Evolutionary conservation across 2,888 invertebrate genomes (phyloP).

Genomic region (Pandemis heparana): DNA sequence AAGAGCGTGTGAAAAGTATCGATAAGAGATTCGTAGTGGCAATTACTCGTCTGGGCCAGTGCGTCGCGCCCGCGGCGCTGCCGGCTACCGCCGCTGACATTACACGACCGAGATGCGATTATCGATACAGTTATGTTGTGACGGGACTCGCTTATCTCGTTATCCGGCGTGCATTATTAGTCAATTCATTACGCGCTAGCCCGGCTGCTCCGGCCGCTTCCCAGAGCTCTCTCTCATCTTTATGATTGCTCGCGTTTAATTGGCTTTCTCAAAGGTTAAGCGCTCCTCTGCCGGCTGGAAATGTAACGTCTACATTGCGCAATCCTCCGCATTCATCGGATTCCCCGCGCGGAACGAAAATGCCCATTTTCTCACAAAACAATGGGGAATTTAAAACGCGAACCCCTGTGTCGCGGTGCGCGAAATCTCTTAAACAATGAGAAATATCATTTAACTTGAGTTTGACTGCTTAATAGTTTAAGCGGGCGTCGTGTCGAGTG

Average conservation of each 20-base stretch:
- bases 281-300: slow-evolving; percentile 52
- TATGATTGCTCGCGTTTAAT: slow-evolving; percentile 63
- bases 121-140: slow-evolving; percentile 80
- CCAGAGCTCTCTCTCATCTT: slow-evolving; percentile 58
- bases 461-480: slow-evolving; percentile 48
- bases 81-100: slow-evolving; percentile 71
- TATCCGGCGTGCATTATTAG: slow-evolving; percentile 68
- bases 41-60: slow-evolving; percentile 66
- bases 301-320: slow-evolving; percentile 60
- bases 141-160: slow-evolving; percentile 70
- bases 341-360: slow-evolving; percentile 62
- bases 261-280: slow-evolving; percentile 67
- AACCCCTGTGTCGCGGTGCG: slow-evolving; percentile 51
- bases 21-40: slow-evolving; percentile 73
- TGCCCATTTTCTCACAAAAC: slow-evolving; percentile 63
- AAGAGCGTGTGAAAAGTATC: slow-evolving; percentile 75
- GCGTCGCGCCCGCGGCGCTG: slow-evolving; percentile 55
- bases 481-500: slow-evolving; percentile 47
- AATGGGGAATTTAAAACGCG: slow-evolving; percentile 62
- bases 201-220: slow-evolving; percentile 47
- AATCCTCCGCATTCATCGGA: slow-evolving; percentile 61
- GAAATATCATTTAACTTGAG: slow-evolving; percentile 53
- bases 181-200: slow-evolving; percentile 60
- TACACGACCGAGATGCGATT: slow-evolving; percentile 76
- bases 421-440: slow-evolving; percentile 58